Conservation (phyloP, 2,113 vertebrate genomes). For the Australoheros scitulus region DNA sequence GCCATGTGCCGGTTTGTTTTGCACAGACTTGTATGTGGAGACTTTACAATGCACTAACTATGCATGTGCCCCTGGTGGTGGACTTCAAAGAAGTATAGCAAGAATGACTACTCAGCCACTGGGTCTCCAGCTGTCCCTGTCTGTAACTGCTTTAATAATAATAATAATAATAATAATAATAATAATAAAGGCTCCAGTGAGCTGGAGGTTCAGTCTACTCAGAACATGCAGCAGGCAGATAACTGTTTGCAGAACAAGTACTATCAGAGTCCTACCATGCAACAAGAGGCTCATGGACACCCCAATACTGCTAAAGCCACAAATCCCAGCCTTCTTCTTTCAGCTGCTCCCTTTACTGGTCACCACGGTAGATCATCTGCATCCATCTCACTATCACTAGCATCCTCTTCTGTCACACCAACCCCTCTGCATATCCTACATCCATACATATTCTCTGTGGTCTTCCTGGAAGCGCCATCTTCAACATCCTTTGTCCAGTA, state of each 20-base stretch:
- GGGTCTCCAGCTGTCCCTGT: not conserved
- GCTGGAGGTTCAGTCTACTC: not conserved
- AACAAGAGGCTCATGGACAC: not conserved
- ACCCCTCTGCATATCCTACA: not conserved
- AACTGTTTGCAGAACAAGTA: not conserved
- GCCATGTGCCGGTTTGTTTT: not conserved
- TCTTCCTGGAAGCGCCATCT: not conserved
- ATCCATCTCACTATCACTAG: not conserved
- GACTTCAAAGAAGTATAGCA: not conserved
- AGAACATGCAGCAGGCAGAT: not conserved
- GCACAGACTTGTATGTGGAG: not conserved
- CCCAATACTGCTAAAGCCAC: not conserved
- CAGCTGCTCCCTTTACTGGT: rapidly evolving
- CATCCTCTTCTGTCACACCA: not conserved
- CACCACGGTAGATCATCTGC: not conserved
- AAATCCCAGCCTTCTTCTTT: not conserved
- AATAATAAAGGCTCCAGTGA: too few relatives aligned
- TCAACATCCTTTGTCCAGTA: not conserved
- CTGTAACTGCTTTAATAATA: too few relatives aligned
- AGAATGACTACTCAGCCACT: too few relatives aligned
- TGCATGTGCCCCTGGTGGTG: rapidly evolving
- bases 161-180: too few relatives aligned
- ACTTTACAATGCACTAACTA: not conserved
- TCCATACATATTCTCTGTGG: not conserved
- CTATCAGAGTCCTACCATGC: not conserved